Evolutionary conservation across 2,888 invertebrate genomes (phyloP).

Genomic region (Carterocephalus palaemon): DNA sequence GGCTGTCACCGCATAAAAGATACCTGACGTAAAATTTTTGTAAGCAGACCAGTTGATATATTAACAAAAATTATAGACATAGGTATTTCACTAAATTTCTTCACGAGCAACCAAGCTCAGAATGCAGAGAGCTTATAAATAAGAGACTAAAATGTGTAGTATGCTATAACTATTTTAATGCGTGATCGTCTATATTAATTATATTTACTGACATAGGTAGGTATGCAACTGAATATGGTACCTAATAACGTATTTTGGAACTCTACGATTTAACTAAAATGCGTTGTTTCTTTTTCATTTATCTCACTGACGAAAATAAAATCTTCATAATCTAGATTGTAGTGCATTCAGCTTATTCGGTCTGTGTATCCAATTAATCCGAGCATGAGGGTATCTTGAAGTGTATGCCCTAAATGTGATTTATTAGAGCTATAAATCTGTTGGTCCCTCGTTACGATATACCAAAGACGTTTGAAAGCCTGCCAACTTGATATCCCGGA

Average conservation of each 20-base stretch:
- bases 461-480: conserved; percentile 62
- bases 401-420: conserved; percentile 59
- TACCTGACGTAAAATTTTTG: no score
- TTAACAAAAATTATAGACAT: no score
- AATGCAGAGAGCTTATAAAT: no score
- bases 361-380: conserved; percentile 38
- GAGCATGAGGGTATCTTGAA: conserved; percentile 43
- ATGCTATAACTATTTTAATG: no score
- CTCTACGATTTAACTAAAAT: no score
- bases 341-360: conserved; percentile 22
- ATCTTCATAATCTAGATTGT: conserved; percentile 18
- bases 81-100: no score
- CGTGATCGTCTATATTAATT: neutral
- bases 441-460: conserved; percentile 57
- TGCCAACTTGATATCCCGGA: conserved; percentile 54
- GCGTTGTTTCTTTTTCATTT: neutral
- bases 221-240: conserved; percentile 17
- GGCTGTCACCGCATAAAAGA: no score
- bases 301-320: neutral
- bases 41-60: no score
- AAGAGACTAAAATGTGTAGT: no score
- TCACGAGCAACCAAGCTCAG: no score
- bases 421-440: conserved; percentile 62
- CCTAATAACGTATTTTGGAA: conserved; percentile 24
- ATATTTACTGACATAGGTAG: conserved; percentile 7